Conservation (phyloP, 1,140 invertebrate genomes). For the Dinothrombium tinctorium region DNA sequence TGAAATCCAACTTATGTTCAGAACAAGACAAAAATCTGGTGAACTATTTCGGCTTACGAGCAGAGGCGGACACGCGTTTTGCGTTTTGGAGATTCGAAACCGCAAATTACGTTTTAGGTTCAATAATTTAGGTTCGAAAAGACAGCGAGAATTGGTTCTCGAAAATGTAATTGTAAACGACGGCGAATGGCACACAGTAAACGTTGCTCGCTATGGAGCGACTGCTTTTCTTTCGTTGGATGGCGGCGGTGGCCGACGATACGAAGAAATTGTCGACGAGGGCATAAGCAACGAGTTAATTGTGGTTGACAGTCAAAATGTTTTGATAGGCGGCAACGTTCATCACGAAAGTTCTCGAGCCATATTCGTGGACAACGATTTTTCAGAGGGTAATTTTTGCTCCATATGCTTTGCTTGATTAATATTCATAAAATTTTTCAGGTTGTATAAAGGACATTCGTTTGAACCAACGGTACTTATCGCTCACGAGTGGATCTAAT, state of each 20-base stretch:
- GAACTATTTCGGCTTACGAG: slow-evolving; percentile 75
- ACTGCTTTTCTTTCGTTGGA: slow-evolving; percentile 80
- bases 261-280: slow-evolving; percentile 78
- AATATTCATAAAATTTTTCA: slow-evolving; percentile 17
- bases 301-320: slow-evolving; percentile 72
- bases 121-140: slow-evolving; percentile 53
- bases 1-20: slow-evolving; percentile 68
- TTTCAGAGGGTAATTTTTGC: slow-evolving; percentile 64
- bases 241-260: slow-evolving; percentile 75
- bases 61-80: slow-evolving; percentile 80
- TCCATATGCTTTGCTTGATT: no score
- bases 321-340: slow-evolving; percentile 79
- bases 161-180: slow-evolving; percentile 71
- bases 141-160: slow-evolving; percentile 70
- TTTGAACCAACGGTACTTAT: slow-evolving; percentile 70
- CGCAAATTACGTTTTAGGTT: slow-evolving; percentile 68
- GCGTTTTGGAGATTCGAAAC: slow-evolving; percentile 76
- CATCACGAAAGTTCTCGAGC: slow-evolving; percentile 49
- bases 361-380: slow-evolving; percentile 83
- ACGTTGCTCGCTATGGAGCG: slow-evolving; percentile 54
- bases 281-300: slow-evolving; percentile 63
- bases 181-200: slow-evolving; percentile 78
- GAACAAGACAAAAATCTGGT: slow-evolving; percentile 72
- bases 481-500: slow-evolving; percentile 81
- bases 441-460: slow-evolving; percentile 61